A percentile compares a stretch with the other conserved stretches of the same genome.
Evolutionary conservation across 2,888 invertebrate genomes (phyloP).

Genomic region (Tricholauxania praeusta): DNA sequence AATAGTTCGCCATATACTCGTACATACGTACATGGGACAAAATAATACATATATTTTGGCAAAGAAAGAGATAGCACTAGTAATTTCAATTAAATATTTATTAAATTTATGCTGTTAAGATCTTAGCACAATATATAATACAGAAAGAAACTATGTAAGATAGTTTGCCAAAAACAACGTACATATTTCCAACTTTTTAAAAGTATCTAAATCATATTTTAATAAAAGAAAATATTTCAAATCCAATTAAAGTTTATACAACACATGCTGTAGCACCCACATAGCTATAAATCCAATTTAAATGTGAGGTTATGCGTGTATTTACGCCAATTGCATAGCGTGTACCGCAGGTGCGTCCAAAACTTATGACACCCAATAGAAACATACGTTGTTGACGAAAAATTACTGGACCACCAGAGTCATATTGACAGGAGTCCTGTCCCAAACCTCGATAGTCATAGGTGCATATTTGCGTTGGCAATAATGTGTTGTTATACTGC

Average conservation of each 20-base stretch:
- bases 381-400: slow-evolving; percentile 66
- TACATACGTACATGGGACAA: no score
- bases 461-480: slow-evolving; percentile 54
- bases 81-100: no score
- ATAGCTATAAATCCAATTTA: slow-evolving; percentile 70
- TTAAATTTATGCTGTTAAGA: no score
- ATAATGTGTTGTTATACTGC: slow-evolving; percentile 49
- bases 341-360: slow-evolving; percentile 70
- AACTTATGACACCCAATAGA: slow-evolving; percentile 71
- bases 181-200: no score
- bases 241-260: slow-evolving; percentile 5
- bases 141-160: no score
- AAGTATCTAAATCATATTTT: no score
- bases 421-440: slow-evolving; percentile 70
- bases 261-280: slow-evolving; percentile 55
- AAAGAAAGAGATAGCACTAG: no score
- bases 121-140: no score
- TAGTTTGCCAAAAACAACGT: no score
- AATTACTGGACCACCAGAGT: slow-evolving; percentile 72
- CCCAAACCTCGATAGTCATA: slow-evolving; percentile 55
- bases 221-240: no score
- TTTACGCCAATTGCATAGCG: slow-evolving; percentile 69
- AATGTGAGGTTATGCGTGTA: slow-evolving; percentile 70
- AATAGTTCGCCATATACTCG: slow-evolving; percentile 17
- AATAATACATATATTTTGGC: no score